Conservation (phyloP, 2,797 vertebrate species). For the Odontamblyopus rebecca region DNA sequence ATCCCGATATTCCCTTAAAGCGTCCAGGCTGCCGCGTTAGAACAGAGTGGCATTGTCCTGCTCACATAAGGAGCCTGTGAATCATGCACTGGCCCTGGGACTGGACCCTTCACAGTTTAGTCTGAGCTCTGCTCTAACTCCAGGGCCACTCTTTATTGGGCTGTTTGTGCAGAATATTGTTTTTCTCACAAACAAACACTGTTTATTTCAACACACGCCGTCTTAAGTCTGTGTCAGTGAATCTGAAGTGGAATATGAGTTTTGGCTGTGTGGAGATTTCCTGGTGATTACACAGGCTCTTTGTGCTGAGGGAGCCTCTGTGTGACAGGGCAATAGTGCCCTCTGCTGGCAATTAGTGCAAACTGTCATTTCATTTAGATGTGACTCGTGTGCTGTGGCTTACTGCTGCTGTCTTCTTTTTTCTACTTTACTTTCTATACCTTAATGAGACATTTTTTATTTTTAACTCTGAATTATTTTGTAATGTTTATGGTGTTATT, state of each 20-base stretch:
- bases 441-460: not conserved
- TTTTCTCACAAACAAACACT: slow-evolving; percentile 22
- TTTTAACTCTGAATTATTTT: not conserved
- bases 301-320: slow-evolving; percentile 29
- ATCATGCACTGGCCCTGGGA: slow-evolving; percentile 62
- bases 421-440: not conserved
- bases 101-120: slow-evolving; percentile 60
- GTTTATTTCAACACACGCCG: slow-evolving; percentile 18
- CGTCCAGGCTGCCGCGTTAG: slow-evolving; percentile 60
- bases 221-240: slow-evolving; percentile 26
- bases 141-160: slow-evolving; percentile 38
- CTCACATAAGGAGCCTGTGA: slow-evolving; percentile 64
- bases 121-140: slow-evolving; percentile 53
- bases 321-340: slow-evolving; percentile 66
- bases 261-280: slow-evolving; percentile 42
- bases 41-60: slow-evolving; percentile 72
- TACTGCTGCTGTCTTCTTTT: not conserved
- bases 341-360: slow-evolving; percentile 69
- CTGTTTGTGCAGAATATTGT: slow-evolving; percentile 35
- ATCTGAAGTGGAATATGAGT: slow-evolving; percentile 39
- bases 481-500: not conserved
- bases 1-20: slow-evolving; percentile 75
- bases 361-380: slow-evolving; percentile 6
- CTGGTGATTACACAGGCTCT: slow-evolving; percentile 44
- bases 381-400: slow-evolving; percentile 11